Percentiles rank a stretch among this genome's conserved stretches.
phyloP scores from a whole-genome alignment of 2,113 vertebrate genomes.

The Entelurus aequoreus region DNA sequence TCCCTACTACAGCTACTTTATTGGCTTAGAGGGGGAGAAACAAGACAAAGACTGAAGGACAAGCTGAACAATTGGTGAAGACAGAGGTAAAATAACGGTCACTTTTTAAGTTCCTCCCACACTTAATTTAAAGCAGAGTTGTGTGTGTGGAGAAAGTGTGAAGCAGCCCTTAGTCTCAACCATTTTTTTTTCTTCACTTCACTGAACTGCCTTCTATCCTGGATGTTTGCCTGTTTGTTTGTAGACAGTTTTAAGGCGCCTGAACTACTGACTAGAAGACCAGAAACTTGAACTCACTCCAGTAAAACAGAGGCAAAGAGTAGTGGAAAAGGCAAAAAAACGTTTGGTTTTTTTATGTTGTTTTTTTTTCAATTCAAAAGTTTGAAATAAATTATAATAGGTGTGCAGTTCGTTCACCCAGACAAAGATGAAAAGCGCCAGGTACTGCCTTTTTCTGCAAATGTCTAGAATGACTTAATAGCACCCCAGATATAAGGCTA shows the following conservation, averaged over 20 bases:
- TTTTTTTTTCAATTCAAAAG: not conserved
- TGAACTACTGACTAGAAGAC: conserved; percentile 53
- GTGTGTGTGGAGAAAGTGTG: conserved; percentile 24
- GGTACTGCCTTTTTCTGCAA: conserved; percentile 6
- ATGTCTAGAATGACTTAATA: not conserved
- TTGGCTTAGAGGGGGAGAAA: conserved; percentile 8
- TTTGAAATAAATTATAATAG: not conserved
- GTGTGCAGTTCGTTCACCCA: conserved; percentile 2
- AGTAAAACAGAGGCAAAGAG: not conserved
- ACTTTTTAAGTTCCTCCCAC: conserved; percentile 28
- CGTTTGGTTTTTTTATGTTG: no score
- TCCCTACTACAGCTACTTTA: conserved; percentile 1
- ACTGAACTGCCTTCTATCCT: conserved; percentile 51
- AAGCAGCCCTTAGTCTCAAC: conserved; percentile 36
- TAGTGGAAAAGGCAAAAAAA: not conserved
- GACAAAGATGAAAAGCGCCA: not conserved
- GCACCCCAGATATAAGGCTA: not conserved
- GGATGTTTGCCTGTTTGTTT: conserved; percentile 57
- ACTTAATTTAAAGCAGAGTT: conserved; percentile 13
- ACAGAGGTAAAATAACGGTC: conserved; percentile 42
- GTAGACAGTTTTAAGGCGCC: conserved; percentile 47
- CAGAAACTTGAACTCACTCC: conserved; percentile 15
- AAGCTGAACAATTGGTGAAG: conserved; percentile 27
- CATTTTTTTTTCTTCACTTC: conserved; percentile 29
- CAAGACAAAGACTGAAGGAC: conserved; percentile 31